Conservation (phyloP, 1,140 invertebrate genomes). For the Teleogryllus occipitalis region DNA sequence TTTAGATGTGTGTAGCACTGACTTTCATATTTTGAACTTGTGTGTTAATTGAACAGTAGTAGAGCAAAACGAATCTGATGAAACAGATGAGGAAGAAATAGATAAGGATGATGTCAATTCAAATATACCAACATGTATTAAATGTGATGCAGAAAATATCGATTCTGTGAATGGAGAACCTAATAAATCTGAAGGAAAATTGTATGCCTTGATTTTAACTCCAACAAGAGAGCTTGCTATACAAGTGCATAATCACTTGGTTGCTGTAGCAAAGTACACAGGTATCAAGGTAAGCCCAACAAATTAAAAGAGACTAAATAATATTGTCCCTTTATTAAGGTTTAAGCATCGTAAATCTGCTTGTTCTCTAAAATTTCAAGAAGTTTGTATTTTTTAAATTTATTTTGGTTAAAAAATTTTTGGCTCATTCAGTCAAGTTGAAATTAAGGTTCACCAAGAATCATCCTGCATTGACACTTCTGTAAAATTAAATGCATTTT, state of each 20-base stretch:
- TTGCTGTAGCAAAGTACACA: conserved; percentile 71
- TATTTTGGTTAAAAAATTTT: too few relatives aligned
- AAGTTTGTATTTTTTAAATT: too few relatives aligned
- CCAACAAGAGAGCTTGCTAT: conserved; percentile 93
- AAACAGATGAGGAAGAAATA: conserved; percentile 33
- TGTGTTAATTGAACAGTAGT: neutral
- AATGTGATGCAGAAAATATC: too few relatives aligned
- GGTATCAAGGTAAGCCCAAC: conserved; percentile 47
- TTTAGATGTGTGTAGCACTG: neutral
- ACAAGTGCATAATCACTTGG: conserved; percentile 83
- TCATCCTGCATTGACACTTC: too few relatives aligned
- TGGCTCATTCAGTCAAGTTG: too few relatives aligned
- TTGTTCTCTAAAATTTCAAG: too few relatives aligned
- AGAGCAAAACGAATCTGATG: neutral
- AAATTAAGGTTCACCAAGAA: too few relatives aligned
- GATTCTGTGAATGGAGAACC: too few relatives aligned
- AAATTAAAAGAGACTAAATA: neutral
- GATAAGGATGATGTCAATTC: conserved; percentile 10
- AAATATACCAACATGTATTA: too few relatives aligned
- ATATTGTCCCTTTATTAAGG: too few relatives aligned
- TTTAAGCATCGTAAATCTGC: too few relatives aligned
- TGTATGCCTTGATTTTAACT: conserved; percentile 80
- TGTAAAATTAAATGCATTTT: too few relatives aligned
- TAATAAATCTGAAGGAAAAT: neutral
- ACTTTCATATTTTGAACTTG: neutral